phyloP scores from a whole-genome alignment of 2,113 vertebrate genomes.

The Onychostoma macrolepis region DNA sequence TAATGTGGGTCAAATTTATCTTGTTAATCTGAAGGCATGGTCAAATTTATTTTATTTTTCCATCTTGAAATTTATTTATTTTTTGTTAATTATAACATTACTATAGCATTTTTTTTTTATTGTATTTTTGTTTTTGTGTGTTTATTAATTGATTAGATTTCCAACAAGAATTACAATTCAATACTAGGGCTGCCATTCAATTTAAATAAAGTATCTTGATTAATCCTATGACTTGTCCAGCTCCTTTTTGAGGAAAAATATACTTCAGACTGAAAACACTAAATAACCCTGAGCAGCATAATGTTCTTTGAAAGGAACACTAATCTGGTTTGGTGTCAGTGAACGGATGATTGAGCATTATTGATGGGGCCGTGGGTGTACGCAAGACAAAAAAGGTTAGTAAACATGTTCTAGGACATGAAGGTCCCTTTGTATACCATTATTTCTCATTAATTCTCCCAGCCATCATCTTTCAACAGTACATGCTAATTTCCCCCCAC shows the following conservation, averaged over 20 bases:
- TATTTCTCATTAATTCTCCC: constrained; percentile 18
- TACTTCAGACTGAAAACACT: neutral
- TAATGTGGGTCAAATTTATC: neutral
- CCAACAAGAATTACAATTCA: neutral
- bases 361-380: neutral
- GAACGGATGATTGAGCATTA: neutral
- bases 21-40: neutral
- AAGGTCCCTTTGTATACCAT: neutral
- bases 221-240: neutral
- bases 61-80: neutral
- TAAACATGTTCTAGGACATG: neutral
- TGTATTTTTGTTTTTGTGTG: neutral
- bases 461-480: constrained; percentile 21
- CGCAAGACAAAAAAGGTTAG: constrained; percentile 2
- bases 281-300: neutral
- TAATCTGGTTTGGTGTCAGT: neutral
- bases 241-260: neutral
- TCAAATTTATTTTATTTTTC: neutral
- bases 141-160: too few relatives aligned
- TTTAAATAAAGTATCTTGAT: neutral
- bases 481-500: constrained; percentile 26
- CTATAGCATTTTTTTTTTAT: neutral
- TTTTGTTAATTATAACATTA: neutral
- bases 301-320: neutral
- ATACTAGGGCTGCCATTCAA: neutral